Evolutionary conservation across 2,888 invertebrate species (phyloP).

Genomic region (Melanotus villosus): DNA sequence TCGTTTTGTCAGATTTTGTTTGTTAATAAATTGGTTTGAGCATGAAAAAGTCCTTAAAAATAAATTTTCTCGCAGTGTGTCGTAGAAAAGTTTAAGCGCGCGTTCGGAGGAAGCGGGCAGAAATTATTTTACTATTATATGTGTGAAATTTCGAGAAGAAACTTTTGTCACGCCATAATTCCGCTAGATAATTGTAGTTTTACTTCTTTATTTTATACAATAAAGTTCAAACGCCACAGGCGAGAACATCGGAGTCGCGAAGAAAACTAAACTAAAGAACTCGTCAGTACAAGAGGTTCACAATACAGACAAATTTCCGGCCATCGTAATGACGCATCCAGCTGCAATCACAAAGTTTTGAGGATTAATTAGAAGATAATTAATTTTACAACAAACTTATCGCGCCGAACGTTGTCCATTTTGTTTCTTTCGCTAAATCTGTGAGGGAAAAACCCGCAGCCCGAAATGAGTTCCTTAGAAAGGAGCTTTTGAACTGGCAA

Average conservation of each 20-base stretch:
- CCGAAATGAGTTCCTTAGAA: conserved; percentile 27
- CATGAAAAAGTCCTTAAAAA: neutral
- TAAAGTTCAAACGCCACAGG: conserved; percentile 12
- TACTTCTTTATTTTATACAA: conserved; percentile 9
- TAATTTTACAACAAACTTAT: conserved; percentile 48
- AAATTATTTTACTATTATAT: neutral
- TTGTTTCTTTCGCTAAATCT: conserved; percentile 28
- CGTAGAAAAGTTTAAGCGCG: neutral
- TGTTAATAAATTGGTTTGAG: neutral
- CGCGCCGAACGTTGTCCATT: conserved; percentile 34
- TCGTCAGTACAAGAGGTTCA: conserved; percentile 26
- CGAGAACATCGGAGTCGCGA: neutral
- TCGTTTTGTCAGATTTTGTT: neutral
- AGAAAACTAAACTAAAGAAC: conserved; percentile 29
- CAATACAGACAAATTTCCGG: conserved; percentile 40
- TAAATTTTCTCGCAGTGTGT: neutral
- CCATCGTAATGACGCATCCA: conserved; percentile 37
- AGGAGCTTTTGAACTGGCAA: conserved; percentile 35
- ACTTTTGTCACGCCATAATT: conserved; percentile 12
- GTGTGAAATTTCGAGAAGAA: conserved; percentile 10
- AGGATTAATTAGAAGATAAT: conserved; percentile 52
- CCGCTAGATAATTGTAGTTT: conserved; percentile 12
- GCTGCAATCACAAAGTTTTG: conserved; percentile 49
- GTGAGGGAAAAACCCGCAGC: conserved; percentile 9
- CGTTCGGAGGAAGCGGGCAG: neutral